A percentile compares a stretch with the other conserved stretches of the same genome.
Conservation (phyloP, 2,113 vertebrate species). For the Rhinoderma darwinii region DNA sequence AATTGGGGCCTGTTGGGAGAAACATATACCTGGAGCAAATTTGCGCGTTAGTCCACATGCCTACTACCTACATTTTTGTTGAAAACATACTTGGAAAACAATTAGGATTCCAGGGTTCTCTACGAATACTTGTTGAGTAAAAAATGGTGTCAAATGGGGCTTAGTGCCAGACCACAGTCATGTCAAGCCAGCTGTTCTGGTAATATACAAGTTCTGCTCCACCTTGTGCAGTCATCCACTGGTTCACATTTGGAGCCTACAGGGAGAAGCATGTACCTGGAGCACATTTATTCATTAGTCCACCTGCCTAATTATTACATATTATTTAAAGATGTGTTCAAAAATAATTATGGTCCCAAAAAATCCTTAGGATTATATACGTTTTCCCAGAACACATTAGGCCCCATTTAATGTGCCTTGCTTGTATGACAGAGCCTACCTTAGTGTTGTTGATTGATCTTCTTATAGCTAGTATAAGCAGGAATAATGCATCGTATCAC, state of each 20-base stretch:
- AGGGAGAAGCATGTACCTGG: background rate
- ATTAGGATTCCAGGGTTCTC: background rate
- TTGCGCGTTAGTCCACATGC: constrained; percentile 15
- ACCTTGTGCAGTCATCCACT: background rate
- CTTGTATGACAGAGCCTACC: too few relatives aligned
- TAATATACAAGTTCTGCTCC: background rate
- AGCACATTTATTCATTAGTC: background rate
- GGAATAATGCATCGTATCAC: too few relatives aligned
- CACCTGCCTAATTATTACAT: background rate
- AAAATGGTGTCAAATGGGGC: background rate
- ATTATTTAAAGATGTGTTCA: background rate
- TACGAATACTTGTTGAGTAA: background rate
- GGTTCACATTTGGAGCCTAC: background rate
- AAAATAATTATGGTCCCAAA: background rate
- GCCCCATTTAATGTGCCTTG: too few relatives aligned
- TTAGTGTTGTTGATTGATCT: too few relatives aligned
- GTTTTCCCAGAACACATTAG: too few relatives aligned
- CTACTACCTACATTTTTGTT: background rate
- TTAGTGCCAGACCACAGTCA: background rate
- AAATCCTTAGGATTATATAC: too few relatives aligned
- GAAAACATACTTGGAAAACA: background rate
- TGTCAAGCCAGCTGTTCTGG: constrained; percentile 1
- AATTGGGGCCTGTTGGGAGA: constrained; percentile 8
- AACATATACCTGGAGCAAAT: constrained; percentile 3
- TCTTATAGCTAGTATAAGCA: too few relatives aligned